These are phyloP conservation scores for Trididemnum clinides DNA, from an alignment of 23 tunicate species.

Conservation along the genomic window DNA sequence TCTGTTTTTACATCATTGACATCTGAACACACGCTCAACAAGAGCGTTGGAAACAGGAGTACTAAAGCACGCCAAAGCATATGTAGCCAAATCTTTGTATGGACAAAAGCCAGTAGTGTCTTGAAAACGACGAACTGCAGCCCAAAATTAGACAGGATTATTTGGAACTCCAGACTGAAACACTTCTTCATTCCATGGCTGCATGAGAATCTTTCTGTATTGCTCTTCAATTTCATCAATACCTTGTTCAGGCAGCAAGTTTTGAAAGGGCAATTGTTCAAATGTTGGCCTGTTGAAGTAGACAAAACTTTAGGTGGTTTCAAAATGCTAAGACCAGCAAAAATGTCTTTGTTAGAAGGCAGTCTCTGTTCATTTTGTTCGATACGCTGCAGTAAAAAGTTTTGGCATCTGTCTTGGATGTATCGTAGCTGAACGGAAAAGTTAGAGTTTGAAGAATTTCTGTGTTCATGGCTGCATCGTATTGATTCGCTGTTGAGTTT, in stretches of 20 bases:
- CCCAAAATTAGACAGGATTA: slow-evolving; percentile 40
- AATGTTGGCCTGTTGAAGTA: slow-evolving; percentile 2
- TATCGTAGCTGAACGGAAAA: not conserved
- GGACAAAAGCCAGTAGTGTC: not conserved
- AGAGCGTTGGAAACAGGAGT: too few relatives aligned
- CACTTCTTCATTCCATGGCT: slow-evolving; percentile 30
- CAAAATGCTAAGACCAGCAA: not conserved
- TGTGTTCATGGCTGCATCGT: slow-evolving; percentile 8
- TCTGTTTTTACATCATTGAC: too few relatives aligned
- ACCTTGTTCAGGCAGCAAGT: not conserved
- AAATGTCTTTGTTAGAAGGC: slow-evolving; percentile 1
- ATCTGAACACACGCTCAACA: too few relatives aligned
- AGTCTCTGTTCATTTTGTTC: not conserved
- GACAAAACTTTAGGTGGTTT: slow-evolving; percentile 25
- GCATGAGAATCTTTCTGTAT: slow-evolving; percentile 30
- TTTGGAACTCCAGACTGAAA: not conserved
- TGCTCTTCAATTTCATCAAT: slow-evolving; percentile 21
- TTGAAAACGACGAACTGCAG: slow-evolving; percentile 25
- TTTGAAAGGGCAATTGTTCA: slow-evolving; percentile 8
- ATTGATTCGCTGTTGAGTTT: slow-evolving; percentile 4
- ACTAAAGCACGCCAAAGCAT: slow-evolving; percentile 17
- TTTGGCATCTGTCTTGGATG: slow-evolving; percentile 6
- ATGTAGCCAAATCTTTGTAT: slow-evolving; percentile 7
- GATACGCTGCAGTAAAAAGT: not conserved
- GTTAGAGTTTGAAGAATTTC: not conserved